phyloP scores from a whole-genome alignment of 2,797 vertebrate species.

The Spheniscus humboldti region DNA sequence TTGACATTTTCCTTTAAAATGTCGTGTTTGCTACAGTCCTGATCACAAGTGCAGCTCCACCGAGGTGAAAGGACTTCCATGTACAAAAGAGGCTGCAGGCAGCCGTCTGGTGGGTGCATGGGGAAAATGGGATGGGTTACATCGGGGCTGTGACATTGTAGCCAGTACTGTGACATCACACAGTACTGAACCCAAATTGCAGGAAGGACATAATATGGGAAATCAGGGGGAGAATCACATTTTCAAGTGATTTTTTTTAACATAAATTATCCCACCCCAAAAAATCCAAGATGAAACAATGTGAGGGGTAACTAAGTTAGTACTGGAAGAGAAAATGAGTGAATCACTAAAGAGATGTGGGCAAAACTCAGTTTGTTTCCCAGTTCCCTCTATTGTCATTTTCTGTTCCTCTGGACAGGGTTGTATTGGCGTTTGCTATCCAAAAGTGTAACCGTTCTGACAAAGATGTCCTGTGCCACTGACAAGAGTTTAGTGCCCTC shows the following conservation, averaged over 20 bases:
- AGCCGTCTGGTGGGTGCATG: fast-evolving
- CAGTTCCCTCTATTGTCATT: not conserved
- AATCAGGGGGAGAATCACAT: fast-evolving
- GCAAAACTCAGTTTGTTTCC: not conserved
- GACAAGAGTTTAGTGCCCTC: not conserved
- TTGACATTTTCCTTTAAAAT: not conserved
- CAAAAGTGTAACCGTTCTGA: not conserved
- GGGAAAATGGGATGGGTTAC: fast-evolving
- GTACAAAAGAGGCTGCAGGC: not conserved
- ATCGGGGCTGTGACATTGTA: fast-evolving
- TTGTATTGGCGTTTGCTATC: not conserved
- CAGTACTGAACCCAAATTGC: not conserved
- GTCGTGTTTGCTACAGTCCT: not conserved
- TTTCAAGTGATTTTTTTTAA: not conserved
- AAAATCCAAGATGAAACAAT: not conserved
- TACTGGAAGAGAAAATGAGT: not conserved
- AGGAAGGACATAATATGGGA: not conserved
- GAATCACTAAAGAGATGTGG: not conserved
- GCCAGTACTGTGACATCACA: too few species aligned
- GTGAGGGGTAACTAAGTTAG: not conserved
- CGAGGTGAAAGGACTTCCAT: too few species aligned
- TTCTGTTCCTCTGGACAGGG: not conserved
- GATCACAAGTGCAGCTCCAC: not conserved
- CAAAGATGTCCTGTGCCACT: not conserved
- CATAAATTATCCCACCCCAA: not conserved